Base-by-base conservation (phyloP, 2,888 invertebrate species). In the Entomobrya multifasciata region DNA sequence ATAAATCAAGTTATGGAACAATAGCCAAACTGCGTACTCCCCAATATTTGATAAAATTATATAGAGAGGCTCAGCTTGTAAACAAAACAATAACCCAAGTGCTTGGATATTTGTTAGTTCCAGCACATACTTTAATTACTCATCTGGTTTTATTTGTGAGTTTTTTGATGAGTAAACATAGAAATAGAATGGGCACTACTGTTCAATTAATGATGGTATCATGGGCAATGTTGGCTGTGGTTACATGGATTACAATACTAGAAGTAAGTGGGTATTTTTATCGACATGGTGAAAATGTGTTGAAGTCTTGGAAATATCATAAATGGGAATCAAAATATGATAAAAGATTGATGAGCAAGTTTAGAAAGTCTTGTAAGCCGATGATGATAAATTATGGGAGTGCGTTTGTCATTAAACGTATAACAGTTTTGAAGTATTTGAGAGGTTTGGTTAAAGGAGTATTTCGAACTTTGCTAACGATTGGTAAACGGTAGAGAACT, bases 231-330 rank as follows among this genome's bases (percentile, higher is more conserved):
- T 13, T 25, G 3, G 30, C n/a, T 5, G 11, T 25, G 2, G 17
- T 62, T n/a, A 17, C 36, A 0, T 79, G 79, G 79, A n/a, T n/a
- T 1, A 17, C 25, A 0, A 17, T 62, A 36, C 15, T 78, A 13
- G 13, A 62, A 6, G 30, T 47, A 6, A 62, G 78, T 1, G 78
- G 78, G 2, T 62, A 62, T 27, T 2, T 78, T 8, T 22, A 78
- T 25, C 15, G 20, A 4, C 20, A 78, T 27, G 62, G 62, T 25
- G 44, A n/a, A 8, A 60, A 44, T n/a, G 78, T 47, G 0, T 17
- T 62, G 4, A 1, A 62, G 22, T 78, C 78, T n/a, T 78, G 78
- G 62, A 77, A 77, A n/a, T 77, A 77, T 44, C 22, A 77, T 41
- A 6, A 10, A 10, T 78, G 78, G 78, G 8, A 8, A 1, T 20